Conservation (phyloP, 2,888 invertebrate species). For the Baronia brevicornis region DNA sequence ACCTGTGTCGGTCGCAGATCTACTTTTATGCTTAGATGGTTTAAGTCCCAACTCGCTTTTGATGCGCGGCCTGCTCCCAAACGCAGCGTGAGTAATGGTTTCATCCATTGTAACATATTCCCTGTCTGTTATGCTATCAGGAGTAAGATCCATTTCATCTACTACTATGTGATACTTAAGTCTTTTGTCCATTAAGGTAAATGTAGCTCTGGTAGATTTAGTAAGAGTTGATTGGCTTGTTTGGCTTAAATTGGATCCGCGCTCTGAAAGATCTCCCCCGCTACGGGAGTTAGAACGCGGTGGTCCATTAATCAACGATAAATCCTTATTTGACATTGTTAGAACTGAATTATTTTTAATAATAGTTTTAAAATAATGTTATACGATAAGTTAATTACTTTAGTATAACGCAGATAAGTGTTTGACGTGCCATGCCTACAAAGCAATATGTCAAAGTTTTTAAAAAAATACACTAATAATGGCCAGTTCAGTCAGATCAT, state of each 20-base stretch:
- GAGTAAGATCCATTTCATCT: conserved; percentile 44
- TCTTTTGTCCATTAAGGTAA: conserved; percentile 47
- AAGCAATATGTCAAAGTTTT: too few relatives aligned
- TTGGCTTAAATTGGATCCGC: conserved; percentile 22
- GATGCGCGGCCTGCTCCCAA: conserved; percentile 35
- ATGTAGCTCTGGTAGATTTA: conserved; percentile 27
- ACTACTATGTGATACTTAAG: conserved; percentile 34
- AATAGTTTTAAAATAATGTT: too few relatives aligned
- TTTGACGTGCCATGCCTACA: too few relatives aligned
- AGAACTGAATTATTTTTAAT: too few relatives aligned
- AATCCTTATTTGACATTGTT: too few relatives aligned
- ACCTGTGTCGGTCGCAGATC: conserved; percentile 31
- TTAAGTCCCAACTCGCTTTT: conserved; percentile 38
- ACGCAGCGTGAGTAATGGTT: conserved; percentile 49
- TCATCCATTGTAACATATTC: conserved; percentile 49
- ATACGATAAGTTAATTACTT: too few relatives aligned
- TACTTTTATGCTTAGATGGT: conserved; percentile 30
- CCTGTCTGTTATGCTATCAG: conserved; percentile 43
- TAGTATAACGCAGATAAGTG: too few relatives aligned
- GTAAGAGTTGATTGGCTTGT: conserved; percentile 17
- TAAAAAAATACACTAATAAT: too few relatives aligned
- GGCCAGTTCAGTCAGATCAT: too few relatives aligned
- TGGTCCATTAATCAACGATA: too few relatives aligned
- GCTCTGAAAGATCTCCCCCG: conserved; percentile 15
- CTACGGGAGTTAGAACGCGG: conserved; percentile 11